Percentiles rank a stretch among this genome's conserved stretches.
Conservation (phyloP, 30 jellyfish, hydroid and myxozoan species). For the Pelagia noctiluca region DNA sequence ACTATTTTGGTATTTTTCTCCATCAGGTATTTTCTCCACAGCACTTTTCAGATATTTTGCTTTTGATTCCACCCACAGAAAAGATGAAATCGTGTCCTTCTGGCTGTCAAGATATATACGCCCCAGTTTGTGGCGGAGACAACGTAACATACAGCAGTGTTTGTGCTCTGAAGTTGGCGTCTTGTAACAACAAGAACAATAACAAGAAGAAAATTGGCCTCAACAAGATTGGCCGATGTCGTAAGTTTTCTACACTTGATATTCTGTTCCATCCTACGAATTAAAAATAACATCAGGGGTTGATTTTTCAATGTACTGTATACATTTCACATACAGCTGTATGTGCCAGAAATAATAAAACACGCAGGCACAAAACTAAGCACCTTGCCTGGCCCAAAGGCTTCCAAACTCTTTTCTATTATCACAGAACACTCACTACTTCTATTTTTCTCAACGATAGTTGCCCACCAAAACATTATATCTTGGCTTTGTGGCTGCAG, state of each 20-base stretch:
- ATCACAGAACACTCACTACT: too few species aligned
- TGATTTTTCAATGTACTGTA: neutral
- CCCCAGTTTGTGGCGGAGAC: constrained; percentile 88
- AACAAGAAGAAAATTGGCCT: constrained; percentile 36
- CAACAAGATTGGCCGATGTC: constrained; percentile 69
- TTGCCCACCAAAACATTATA: too few species aligned
- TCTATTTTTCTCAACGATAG: too few species aligned
- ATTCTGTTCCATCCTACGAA: neutral
- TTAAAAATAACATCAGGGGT: neutral
- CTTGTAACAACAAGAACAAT: constrained; percentile 47
- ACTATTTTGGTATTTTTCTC: too few species aligned
- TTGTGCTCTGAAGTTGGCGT: constrained; percentile 72
- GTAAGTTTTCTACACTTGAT: constrained; percentile 41
- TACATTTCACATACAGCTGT: neutral
- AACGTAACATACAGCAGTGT: constrained; percentile 78
- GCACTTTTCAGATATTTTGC: too few species aligned
- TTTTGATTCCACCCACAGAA: too few species aligned
- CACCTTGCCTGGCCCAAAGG: too few species aligned
- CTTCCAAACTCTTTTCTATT: too few species aligned
- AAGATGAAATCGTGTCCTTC: constrained; percentile 74
- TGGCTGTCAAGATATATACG: constrained; percentile 78
- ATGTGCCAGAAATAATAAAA: too few species aligned
- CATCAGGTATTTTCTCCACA: too few species aligned
- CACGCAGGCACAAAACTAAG: too few species aligned
- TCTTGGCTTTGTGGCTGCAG: too few species aligned